Evolutionary conservation across 1,140 invertebrate genomes (phyloP).

Genomic region (Helicorthomorpha holstii): DNA sequence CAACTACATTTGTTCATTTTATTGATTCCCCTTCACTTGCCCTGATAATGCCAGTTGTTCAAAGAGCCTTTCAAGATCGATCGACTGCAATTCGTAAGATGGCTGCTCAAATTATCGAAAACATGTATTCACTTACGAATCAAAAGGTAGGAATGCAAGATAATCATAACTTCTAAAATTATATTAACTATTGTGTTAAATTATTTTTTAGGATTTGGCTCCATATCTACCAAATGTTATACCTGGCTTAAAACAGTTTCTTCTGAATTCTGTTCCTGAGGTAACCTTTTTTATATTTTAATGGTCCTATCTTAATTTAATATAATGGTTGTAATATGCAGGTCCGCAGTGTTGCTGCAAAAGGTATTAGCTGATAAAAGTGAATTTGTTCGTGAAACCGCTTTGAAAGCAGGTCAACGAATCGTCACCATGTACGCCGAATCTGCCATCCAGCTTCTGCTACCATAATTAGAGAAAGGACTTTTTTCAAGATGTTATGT

Average conservation of each 20-base stretch:
- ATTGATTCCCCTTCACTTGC: slow-evolving; percentile 97
- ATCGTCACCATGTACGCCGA: slow-evolving; percentile 95
- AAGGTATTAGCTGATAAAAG: slow-evolving; percentile 95
- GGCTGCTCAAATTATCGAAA: slow-evolving; percentile 95
- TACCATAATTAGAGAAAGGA: slow-evolving; percentile 86
- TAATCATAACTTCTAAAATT: neutral
- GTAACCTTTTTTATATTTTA: no score
- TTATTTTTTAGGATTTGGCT: slow-evolving; percentile 50
- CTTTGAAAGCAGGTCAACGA: slow-evolving; percentile 85
- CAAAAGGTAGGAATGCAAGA: slow-evolving; percentile 58
- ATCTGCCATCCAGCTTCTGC: slow-evolving; percentile 76
- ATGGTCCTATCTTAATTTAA: no score
- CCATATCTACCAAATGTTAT: slow-evolving; percentile 95
- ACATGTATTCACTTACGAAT: slow-evolving; percentile 98
- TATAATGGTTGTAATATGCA: slow-evolving; percentile 99
- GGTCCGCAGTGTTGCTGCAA: slow-evolving; percentile 87
- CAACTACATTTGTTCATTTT: slow-evolving; percentile 98
- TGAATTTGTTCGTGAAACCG: slow-evolving; percentile 95
- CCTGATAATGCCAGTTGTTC: slow-evolving; percentile 97
- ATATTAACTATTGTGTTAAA: neutral
- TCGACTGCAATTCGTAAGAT: slow-evolving; percentile 96
- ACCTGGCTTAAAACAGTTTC: slow-evolving; percentile 85
- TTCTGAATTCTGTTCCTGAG: slow-evolving; percentile 95
- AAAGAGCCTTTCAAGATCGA: slow-evolving; percentile 89
- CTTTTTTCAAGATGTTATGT: no score